These are phyloP conservation scores for Vimba vimba DNA, from an alignment of 2,113 vertebrate genomes.

Conservation along the genomic window DNA sequence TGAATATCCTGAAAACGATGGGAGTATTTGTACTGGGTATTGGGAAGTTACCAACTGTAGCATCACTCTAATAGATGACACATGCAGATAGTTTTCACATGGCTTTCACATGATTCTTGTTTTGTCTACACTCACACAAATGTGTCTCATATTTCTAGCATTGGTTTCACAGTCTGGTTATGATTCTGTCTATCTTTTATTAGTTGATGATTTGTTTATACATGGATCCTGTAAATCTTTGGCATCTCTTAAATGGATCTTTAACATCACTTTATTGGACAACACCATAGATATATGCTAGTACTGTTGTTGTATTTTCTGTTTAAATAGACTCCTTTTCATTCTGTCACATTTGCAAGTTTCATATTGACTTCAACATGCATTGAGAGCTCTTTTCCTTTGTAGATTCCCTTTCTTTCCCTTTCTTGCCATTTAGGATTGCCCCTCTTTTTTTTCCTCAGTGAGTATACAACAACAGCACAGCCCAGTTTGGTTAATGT, in stretches of 20 bases:
- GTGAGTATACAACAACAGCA: no score
- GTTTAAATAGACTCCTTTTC: background rate
- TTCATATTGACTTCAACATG: no score
- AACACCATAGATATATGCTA: background rate
- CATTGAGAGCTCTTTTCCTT: no score
- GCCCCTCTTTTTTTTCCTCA: no score
- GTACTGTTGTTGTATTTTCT: background rate
- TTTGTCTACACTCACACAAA: background rate
- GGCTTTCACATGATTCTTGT: background rate
- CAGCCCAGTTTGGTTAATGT: no score
- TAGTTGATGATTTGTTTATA: background rate
- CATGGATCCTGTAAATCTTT: background rate
- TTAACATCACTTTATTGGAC: background rate
- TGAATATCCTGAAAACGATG: background rate
- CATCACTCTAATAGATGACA: background rate
- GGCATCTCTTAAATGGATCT: background rate
- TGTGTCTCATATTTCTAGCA: background rate
- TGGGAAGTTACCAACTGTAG: background rate
- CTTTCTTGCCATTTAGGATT: no score
- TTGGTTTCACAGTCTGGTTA: background rate
- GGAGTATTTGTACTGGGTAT: background rate
- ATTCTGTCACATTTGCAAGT: background rate
- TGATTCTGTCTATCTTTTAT: background rate
- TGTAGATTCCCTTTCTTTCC: no score
- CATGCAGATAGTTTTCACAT: conserved; percentile 6